These are phyloP conservation scores for Lasioglossum calceatum DNA, from an alignment of 2,888 invertebrate genomes.

Conservation along the genomic window DNA sequence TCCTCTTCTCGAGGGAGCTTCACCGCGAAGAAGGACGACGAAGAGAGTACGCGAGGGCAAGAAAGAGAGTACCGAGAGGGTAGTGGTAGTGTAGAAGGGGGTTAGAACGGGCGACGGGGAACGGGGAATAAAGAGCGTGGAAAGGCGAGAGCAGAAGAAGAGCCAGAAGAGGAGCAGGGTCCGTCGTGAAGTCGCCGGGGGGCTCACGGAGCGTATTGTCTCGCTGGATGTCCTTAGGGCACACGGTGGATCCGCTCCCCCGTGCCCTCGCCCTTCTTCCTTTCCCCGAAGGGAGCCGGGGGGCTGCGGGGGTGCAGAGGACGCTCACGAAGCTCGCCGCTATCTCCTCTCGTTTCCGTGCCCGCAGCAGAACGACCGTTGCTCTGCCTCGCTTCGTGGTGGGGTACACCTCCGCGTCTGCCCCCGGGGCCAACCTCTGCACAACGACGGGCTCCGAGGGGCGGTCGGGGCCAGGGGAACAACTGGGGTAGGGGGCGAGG, in stretches of 20 bases:
- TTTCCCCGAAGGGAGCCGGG: slow-evolving; percentile 24
- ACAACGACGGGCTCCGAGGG: slow-evolving; percentile 59
- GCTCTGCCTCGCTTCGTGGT: slow-evolving; percentile 66
- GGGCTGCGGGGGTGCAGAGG: slow-evolving; percentile 46
- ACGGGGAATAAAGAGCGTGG: slow-evolving; percentile 26
- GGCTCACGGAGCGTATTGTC: slow-evolving; percentile 78
- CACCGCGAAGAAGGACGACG: background rate
- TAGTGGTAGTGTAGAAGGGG: slow-evolving; percentile 18
- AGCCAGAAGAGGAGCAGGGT: slow-evolving; percentile 64
- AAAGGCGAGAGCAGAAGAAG: slow-evolving; percentile 30
- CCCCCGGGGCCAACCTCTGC: slow-evolving; percentile 64
- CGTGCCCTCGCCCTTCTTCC: slow-evolving; percentile 38
- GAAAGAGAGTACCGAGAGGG: background rate
- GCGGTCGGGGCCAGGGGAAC: background rate
- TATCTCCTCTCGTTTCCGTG: slow-evolving; percentile 80
- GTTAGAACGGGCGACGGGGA: slow-evolving; percentile 1
- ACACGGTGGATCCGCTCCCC: slow-evolving; percentile 49
- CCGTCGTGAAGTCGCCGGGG: slow-evolving; percentile 71
- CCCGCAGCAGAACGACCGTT: slow-evolving; percentile 75
- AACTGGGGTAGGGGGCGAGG: slow-evolving; percentile 14
- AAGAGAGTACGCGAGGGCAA: background rate
- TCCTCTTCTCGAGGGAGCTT: background rate
- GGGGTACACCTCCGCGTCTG: slow-evolving; percentile 69
- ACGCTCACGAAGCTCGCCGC: slow-evolving; percentile 69
- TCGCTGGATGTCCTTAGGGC: slow-evolving; percentile 69